phyloP scores from a whole-genome alignment of 2,797 vertebrate species.

The Zenarchopterus dispar region DNA sequence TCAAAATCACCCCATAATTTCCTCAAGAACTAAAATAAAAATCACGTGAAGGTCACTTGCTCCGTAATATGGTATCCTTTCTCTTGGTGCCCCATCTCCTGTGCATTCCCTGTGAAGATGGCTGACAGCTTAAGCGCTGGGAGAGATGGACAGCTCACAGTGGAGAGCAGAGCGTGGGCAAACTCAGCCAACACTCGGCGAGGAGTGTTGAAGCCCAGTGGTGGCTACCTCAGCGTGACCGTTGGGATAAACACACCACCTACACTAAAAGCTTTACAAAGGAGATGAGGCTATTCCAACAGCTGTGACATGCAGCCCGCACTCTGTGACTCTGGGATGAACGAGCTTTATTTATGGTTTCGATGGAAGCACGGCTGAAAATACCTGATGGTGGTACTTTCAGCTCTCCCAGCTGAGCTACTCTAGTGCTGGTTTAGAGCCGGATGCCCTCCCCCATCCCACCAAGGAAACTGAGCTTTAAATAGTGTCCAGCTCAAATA shows the following conservation, averaged over 20 bases:
- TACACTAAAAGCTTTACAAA: constrained; percentile 81
- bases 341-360: constrained; percentile 72
- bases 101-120: constrained; percentile 49
- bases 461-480: constrained; percentile 46
- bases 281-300: constrained; percentile 69
- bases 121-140: constrained; percentile 53
- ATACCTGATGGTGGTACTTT: constrained; percentile 68
- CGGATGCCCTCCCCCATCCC: constrained; percentile 13
- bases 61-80: constrained; percentile 51
- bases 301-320: constrained; percentile 71
- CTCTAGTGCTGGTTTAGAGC: constrained; percentile 36
- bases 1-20: constrained; percentile 54
- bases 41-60: constrained; percentile 29
- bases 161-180: constrained; percentile 67
- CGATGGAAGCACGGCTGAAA: constrained; percentile 66
- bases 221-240: constrained; percentile 69
- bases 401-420: constrained; percentile 60
- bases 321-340: constrained; percentile 65
- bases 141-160: constrained; percentile 56
- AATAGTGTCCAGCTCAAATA: constrained; percentile 67
- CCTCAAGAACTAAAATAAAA: constrained; percentile 19
- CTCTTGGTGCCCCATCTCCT: constrained; percentile 17
- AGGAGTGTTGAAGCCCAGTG: constrained; percentile 64
- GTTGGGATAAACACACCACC: constrained; percentile 80
- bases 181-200: constrained; percentile 63